A percentile compares a stretch with the other conserved stretches of the same genome.
Evolutionary conservation across 2,888 invertebrate genomes (phyloP).

Genomic region (Elegia similella): DNA sequence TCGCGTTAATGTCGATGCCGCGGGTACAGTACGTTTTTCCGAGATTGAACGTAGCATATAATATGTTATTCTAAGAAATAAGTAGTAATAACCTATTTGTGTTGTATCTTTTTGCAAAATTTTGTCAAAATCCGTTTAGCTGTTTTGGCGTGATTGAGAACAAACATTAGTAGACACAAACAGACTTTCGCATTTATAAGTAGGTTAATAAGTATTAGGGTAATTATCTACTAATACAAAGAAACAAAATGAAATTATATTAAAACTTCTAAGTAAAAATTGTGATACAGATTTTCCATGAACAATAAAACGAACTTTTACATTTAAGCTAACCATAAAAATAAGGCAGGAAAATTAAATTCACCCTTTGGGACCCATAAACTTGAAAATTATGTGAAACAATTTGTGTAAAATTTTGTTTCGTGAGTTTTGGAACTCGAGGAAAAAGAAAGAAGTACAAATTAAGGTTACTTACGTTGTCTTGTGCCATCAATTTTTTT

Average conservation of each 20-base stretch:
- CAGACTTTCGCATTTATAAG: no score
- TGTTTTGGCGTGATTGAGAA: no score
- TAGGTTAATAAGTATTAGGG: no score
- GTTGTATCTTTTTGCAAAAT: no score
- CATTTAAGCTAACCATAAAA: conserved; percentile 7
- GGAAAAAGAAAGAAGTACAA: neutral
- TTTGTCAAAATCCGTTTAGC: no score
- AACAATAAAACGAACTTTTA: conserved; percentile 7
- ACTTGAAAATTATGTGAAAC: conserved; percentile 16
- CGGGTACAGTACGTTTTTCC: no score
- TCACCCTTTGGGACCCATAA: conserved; percentile 5
- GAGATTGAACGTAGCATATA: no score
- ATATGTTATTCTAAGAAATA: no score
- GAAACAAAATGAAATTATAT: neutral
- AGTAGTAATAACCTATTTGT: no score
- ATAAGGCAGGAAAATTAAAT: conserved; percentile 10
- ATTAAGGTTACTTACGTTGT: neutral
- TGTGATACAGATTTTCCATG: neutral
- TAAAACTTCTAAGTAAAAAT: neutral
- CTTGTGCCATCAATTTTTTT: neutral
- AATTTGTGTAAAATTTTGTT: conserved; percentile 17
- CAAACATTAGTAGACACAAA: no score
- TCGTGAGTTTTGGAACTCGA: conserved; percentile 23
- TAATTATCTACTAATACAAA: no score
- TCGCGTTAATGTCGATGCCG: no score